These are phyloP conservation scores for Manis javanica DNA, from an alignment of 2,797 vertebrate species.

Conservation along the genomic window DNA sequence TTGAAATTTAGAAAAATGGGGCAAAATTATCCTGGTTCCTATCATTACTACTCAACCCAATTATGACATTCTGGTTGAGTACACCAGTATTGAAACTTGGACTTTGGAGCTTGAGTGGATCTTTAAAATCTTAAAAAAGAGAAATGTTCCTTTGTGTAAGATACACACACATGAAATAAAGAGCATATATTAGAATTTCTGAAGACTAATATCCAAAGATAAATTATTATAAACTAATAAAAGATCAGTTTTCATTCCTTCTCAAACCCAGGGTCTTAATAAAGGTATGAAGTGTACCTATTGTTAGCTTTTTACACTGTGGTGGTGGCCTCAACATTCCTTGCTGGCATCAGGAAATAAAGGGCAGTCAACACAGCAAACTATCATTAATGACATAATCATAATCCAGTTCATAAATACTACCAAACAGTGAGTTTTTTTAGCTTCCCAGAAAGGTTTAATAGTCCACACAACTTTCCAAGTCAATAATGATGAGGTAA, in stretches of 20 bases:
- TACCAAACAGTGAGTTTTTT: no score
- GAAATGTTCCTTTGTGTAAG: neutral
- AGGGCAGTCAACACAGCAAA: neutral
- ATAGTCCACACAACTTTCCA: neutral
- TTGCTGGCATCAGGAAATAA: neutral
- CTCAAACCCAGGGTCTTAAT: neutral
- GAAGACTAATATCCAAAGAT: neutral
- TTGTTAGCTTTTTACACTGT: no score
- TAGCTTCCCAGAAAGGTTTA: neutral
- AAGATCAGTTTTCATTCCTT: neutral
- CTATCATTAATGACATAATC: neutral
- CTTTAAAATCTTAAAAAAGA: neutral
- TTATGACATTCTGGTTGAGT: neutral
- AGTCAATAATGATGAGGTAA: neutral
- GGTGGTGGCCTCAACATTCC: accelerated
- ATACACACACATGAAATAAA: neutral
- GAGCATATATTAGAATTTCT: neutral
- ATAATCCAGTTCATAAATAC: neutral
- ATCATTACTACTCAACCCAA: neutral
- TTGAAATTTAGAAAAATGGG: neutral
- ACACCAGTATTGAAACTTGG: neutral
- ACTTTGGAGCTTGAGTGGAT: neutral
- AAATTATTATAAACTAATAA: neutral
- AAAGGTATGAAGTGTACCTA: no score
- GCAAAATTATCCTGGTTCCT: neutral